Evolutionary conservation across 2,113 vertebrate species (phyloP).

Genomic region (Ptilorrhoa leucosticta): DNA sequence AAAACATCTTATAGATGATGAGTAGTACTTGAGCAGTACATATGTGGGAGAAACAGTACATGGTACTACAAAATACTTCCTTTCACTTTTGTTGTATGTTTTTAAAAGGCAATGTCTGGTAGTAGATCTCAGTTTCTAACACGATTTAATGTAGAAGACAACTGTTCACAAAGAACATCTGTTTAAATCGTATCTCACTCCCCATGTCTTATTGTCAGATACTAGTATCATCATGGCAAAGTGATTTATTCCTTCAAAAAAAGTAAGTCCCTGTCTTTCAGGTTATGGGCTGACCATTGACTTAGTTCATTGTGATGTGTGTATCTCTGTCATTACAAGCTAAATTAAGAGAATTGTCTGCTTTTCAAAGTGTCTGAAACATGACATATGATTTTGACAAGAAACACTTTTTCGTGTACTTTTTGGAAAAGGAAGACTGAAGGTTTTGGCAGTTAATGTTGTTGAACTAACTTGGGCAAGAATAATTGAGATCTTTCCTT

Average conservation of each 20-base stretch:
- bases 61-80: neutral
- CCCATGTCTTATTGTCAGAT: neutral
- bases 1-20: neutral
- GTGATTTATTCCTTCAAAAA: neutral
- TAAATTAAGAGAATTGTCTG: neutral
- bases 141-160: neutral
- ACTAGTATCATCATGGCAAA: neutral
- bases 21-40: neutral
- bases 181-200: neutral
- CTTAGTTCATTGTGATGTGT: neutral
- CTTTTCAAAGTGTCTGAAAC: neutral
- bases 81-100: neutral
- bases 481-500: neutral
- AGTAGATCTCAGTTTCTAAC: neutral
- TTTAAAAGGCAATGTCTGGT: neutral
- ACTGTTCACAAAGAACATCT: neutral
- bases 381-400: neutral
- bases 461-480: neutral
- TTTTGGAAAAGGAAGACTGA: neutral
- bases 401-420: neutral
- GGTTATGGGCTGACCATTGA: neutral
- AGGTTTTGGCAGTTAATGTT: neutral
- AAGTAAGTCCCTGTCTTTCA: neutral
- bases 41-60: neutral
- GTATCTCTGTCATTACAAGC: neutral